Base-by-base conservation (phyloP, 2,113 vertebrate species). In the Larimichthys polyactis region DNA sequence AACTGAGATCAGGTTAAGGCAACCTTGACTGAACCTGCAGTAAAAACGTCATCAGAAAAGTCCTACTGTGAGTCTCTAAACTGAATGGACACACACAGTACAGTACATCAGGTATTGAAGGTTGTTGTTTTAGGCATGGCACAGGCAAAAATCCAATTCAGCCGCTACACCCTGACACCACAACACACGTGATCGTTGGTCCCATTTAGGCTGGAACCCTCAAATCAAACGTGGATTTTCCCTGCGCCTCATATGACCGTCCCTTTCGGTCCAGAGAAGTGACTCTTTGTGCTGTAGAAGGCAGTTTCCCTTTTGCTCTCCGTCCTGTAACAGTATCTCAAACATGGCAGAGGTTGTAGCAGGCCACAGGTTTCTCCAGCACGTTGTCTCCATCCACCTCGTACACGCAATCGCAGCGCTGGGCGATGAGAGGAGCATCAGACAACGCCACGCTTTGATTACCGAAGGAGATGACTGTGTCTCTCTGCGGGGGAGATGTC, bases 321-420 rank as follows among this genome's bases (percentile, higher is more conserved):
- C 43, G 1, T 54, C 20, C 4, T 5, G 27, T 64, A 0, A 24
- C 54, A 9, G 54, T 16, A 44, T 46, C 54, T 94, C 85, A 95
- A 60, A 95, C 96, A 82, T 96, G 96, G 49, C 95, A 96, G 90
- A 96, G 95, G 90, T 94, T 96, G 3, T 94, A 96, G 36, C 87
- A 92, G 69, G 91, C 78, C 64, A 92, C 66, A 0, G 93, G 90
- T 75, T 60, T 94, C 80, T 96, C 95, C 0, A 91, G n/a, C 79
- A 95, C 72, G 1, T 40, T 90, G 27, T 96, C 96, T 14, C 96
- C 95, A 0, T 91, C 90, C 79, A 96, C 94, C 74, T 96, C 96
- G 3, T 90, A 95, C 44, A 96, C 82, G 0, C 90, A 94, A 17
- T 95, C 94, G 46, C 94, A 96, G 90, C 91, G 92, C 57, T 89